Percentiles rank a stretch among this genome's conserved stretches.
phyloP scores from a whole-genome alignment of 1,140 invertebrate species.

The Phenacoccus solenopsis region DNA sequence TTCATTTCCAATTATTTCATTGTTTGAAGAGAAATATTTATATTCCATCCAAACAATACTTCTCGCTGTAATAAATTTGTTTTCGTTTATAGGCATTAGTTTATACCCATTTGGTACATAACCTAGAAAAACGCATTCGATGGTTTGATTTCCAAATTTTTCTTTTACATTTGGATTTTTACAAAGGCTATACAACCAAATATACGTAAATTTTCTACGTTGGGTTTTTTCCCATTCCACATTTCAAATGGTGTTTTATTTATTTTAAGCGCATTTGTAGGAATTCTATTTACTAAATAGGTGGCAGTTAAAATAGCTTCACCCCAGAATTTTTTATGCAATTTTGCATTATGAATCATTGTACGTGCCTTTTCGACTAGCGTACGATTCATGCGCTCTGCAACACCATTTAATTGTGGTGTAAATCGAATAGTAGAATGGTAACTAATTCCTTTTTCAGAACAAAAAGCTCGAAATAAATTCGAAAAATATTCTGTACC shows the following conservation, averaged over 20 bases:
- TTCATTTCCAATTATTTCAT: too few species aligned
- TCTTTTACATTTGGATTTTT: constrained; percentile 26
- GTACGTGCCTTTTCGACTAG: neutral
- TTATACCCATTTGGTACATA: constrained; percentile 25
- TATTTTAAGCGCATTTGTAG: constrained; percentile 24
- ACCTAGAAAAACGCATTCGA: constrained; percentile 24
- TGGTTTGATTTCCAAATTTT: constrained; percentile 30
- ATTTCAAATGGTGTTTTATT: constrained; percentile 25
- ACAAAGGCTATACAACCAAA: constrained; percentile 28
- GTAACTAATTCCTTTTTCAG: constrained; percentile 29
- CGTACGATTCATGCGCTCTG: constrained; percentile 29
- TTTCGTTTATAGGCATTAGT: constrained; percentile 9
- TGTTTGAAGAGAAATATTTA: too few species aligned
- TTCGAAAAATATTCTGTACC: constrained; percentile 25
- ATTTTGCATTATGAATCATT: constrained; percentile 4
- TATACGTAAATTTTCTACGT: constrained; percentile 27
- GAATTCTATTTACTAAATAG: constrained; percentile 21
- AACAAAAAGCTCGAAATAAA: constrained; percentile 18
- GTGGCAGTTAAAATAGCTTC: constrained; percentile 22
- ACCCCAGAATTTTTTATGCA: constrained; percentile 18
- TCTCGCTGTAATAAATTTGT: neutral
- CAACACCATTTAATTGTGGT: constrained; percentile 32
- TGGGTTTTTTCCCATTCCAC: constrained; percentile 23
- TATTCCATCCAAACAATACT: too few species aligned
- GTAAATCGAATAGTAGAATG: constrained; percentile 29